Conservation (phyloP, 2,888 invertebrate species). For the Tetanocera ferruginea region DNA sequence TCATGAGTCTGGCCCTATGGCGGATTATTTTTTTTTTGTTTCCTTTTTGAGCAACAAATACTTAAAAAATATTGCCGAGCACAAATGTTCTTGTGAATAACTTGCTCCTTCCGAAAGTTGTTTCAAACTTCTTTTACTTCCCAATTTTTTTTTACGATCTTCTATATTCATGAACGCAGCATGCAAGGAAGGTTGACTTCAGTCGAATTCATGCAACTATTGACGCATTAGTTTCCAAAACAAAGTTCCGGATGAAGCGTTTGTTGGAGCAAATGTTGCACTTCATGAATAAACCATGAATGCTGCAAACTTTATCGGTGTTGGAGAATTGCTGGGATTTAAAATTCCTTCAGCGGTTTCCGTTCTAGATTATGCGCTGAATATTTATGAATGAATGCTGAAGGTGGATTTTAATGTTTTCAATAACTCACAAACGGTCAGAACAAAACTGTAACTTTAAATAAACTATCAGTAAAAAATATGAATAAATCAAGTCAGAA, state of each 20-base stretch:
- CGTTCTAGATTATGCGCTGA: conserved; percentile 10
- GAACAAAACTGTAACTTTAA: not conserved
- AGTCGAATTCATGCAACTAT: conserved; percentile 39
- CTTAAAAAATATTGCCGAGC: not conserved
- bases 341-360: conserved; percentile 45
- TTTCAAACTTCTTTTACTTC: not conserved
- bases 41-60: not conserved
- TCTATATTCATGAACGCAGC: conserved; percentile 15
- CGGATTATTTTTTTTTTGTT: not conserved
- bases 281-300: conserved; percentile 54
- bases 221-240: conserved; percentile 43
- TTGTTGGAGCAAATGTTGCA: conserved; percentile 47
- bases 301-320: conserved; percentile 40
- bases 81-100: not conserved
- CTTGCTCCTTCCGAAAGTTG: not conserved
- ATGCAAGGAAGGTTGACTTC: conserved; percentile 33
- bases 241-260: conserved; percentile 40
- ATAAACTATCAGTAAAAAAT: not conserved
- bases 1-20: not conserved
- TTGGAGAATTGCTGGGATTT: conserved; percentile 36
- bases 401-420: not conserved
- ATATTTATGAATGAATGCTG: conserved; percentile 21
- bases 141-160: not conserved
- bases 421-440: not conserved
- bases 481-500: too few species aligned